phyloP scores from a whole-genome alignment of 2,797 vertebrate genomes.

The Oreonectes daqikongensis region DNA sequence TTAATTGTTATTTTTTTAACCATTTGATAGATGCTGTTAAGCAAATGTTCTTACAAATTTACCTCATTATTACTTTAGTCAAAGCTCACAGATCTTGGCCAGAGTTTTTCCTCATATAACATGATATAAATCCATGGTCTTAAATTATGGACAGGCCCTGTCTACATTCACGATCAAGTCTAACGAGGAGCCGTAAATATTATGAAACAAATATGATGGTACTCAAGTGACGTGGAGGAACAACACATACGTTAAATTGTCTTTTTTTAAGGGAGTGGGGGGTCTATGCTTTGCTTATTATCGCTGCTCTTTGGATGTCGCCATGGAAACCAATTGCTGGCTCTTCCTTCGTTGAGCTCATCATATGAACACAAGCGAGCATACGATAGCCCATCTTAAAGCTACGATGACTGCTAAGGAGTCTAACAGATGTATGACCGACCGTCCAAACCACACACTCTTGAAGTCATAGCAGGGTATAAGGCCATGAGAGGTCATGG shows the following conservation, averaged over 20 bases:
- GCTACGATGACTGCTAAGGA: constrained; percentile 38
- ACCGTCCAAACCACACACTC: constrained; percentile 4
- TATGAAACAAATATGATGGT: constrained; percentile 33
- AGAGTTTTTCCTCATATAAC: constrained; percentile 8
- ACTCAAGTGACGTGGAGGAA: constrained; percentile 18
- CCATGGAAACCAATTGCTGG: constrained; percentile 61
- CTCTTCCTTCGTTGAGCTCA: constrained; percentile 52
- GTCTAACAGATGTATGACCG: constrained; percentile 9
- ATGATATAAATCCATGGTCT: not conserved
- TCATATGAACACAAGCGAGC: constrained; percentile 46
- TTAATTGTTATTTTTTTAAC: too few relatives aligned
- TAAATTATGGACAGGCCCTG: not conserved
- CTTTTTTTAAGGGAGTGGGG: constrained; percentile 28
- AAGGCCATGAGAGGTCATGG: not conserved
- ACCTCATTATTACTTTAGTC: constrained; percentile 11
- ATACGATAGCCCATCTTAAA: constrained; percentile 39
- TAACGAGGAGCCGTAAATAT: constrained; percentile 15
- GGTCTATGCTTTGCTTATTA: constrained; percentile 53
- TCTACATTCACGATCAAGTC: constrained; percentile 13
- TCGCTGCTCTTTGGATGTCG: constrained; percentile 55
- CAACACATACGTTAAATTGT: constrained; percentile 33
- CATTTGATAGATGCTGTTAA: constrained; percentile 20
- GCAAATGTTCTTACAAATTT: constrained; percentile 3
- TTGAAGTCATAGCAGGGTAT: not conserved
- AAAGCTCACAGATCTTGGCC: constrained; percentile 4